A percentile compares a stretch with the other conserved stretches of the same genome.
Conservation (phyloP, 2,113 vertebrate species). For the Carollia perspicillata region DNA sequence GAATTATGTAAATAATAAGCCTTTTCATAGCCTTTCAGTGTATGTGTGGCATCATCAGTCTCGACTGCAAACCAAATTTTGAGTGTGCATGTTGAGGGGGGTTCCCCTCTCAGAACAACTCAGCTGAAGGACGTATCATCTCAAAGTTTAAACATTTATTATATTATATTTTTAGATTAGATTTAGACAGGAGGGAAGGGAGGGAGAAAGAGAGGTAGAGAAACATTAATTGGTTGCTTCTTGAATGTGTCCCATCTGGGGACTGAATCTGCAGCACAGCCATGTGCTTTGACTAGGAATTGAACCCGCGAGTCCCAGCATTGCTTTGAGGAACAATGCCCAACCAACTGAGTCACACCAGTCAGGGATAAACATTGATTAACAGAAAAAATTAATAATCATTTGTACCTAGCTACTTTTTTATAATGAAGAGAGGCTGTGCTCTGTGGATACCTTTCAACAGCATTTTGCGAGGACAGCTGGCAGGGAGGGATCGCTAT, state of each 20-base stretch:
- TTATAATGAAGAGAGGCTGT: neutral
- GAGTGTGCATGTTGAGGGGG: too few relatives aligned
- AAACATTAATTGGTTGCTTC: too few relatives aligned
- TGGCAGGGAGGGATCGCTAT: neutral
- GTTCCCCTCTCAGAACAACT: neutral
- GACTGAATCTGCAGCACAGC: too few relatives aligned
- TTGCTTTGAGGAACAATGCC: too few relatives aligned
- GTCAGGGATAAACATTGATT: neutral
- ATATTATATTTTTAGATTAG: too few relatives aligned
- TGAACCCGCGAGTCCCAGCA: too few relatives aligned
- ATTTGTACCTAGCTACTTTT: neutral
- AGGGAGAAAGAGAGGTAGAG: too few relatives aligned
- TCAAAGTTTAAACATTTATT: neutral
- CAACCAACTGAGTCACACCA: too few relatives aligned
- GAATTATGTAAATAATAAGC: neutral
- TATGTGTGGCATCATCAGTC: too few relatives aligned
- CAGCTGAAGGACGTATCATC: neutral
- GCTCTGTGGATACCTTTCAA: neutral
- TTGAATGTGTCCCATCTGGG: too few relatives aligned
- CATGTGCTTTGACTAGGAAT: too few relatives aligned
- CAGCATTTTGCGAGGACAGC: neutral
- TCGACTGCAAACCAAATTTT: neutral
- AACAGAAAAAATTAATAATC: neutral
- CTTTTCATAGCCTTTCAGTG: neutral
- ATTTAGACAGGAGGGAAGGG: too few relatives aligned